Percentiles rank a stretch among this genome's conserved stretches.
phyloP scores from a whole-genome alignment of 2,888 invertebrate genomes.

The Alsophila aescularia region DNA sequence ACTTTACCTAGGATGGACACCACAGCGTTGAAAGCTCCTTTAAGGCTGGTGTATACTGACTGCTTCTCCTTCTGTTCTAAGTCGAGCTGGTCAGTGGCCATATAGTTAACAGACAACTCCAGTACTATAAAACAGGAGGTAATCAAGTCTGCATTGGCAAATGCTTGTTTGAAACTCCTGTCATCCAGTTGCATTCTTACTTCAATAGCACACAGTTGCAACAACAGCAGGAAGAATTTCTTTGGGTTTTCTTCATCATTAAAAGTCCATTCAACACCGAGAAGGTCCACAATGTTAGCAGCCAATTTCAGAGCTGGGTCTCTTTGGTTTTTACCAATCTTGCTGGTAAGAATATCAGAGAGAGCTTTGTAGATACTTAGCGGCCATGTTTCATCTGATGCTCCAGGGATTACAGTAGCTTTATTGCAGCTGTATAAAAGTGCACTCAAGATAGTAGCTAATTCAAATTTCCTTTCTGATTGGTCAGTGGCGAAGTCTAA shows the following conservation, averaged over 20 bases:
- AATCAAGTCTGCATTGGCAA: slow-evolving; percentile 90
- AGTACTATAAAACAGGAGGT: slow-evolving; percentile 92
- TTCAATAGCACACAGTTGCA: slow-evolving; percentile 96
- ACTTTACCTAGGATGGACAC: slow-evolving; percentile 89
- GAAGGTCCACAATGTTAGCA: slow-evolving; percentile 90
- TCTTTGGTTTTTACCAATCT: slow-evolving; percentile 93
- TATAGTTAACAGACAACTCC: slow-evolving; percentile 91
- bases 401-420: slow-evolving; percentile 85
- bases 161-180: slow-evolving; percentile 91
- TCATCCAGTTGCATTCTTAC: slow-evolving; percentile 97
- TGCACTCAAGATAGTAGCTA: slow-evolving; percentile 91
- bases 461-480: slow-evolving; percentile 94
- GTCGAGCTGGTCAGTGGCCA: slow-evolving; percentile 92
- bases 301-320: slow-evolving; percentile 94
- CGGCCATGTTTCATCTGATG: slow-evolving; percentile 92
- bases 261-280: slow-evolving; percentile 94
- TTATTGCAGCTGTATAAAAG: slow-evolving; percentile 90
- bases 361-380: slow-evolving; percentile 92
- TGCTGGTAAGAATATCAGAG: slow-evolving; percentile 92
- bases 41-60: slow-evolving; percentile 94
- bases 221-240: slow-evolving; percentile 91
- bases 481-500: slow-evolving; percentile 95
- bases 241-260: slow-evolving; percentile 91
- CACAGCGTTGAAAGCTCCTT: slow-evolving; percentile 94
- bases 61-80: slow-evolving; percentile 96